Conservation (phyloP, 2,797 vertebrate genomes). For the Syncerus caffer region DNA sequence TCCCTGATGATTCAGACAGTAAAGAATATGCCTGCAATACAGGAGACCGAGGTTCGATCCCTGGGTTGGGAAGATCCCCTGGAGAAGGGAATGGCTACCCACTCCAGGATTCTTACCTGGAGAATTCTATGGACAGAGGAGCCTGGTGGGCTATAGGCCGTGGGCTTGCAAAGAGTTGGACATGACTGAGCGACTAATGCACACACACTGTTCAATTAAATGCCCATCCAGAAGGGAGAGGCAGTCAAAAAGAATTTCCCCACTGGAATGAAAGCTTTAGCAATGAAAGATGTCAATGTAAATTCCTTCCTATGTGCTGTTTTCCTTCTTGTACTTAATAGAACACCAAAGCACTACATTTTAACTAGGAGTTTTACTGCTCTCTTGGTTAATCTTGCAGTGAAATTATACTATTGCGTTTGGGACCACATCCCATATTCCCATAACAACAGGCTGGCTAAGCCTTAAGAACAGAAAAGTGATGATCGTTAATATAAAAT, state of each 20-base stretch:
- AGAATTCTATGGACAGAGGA: not conserved
- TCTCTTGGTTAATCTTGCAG: conserved; percentile 48
- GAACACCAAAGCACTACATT: conserved; percentile 16
- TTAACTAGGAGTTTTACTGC: not conserved
- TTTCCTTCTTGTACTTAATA: conserved; percentile 15
- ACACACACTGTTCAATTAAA: not conserved
- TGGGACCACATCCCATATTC: conserved; percentile 36
- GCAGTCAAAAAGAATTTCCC: not conserved
- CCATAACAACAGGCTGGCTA: conserved; percentile 56
- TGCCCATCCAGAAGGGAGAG: not conserved
- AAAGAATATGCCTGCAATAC: not conserved
- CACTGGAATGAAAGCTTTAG: not conserved
- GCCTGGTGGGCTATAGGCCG: not conserved
- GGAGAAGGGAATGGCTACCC: not conserved
- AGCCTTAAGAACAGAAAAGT: conserved; percentile 19
- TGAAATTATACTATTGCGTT: conserved; percentile 32
- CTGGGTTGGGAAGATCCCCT: not conserved
- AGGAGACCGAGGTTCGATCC: not conserved
- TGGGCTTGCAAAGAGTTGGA: not conserved
- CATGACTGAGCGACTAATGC: not conserved
- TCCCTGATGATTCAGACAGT: not conserved
- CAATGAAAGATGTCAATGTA: not conserved
- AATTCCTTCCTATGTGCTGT: not conserved
- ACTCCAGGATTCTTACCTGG: not conserved
- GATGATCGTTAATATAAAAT: conserved; percentile 49